These are phyloP conservation scores for Esperia sulphurella DNA, from an alignment of 2,888 invertebrate species.

Conservation along the genomic window DNA sequence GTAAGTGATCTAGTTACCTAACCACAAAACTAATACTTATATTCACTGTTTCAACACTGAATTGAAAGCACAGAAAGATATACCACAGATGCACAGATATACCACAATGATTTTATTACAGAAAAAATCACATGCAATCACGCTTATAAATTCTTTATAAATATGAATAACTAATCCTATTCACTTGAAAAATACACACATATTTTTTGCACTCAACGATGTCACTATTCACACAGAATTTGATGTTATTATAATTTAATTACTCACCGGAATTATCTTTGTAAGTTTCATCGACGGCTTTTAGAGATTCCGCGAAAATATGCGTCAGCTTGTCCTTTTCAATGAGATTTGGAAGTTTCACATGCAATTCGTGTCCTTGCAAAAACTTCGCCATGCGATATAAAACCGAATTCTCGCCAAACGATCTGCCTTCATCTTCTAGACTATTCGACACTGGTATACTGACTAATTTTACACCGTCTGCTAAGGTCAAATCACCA, in stretches of 20 bases:
- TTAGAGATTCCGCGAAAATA: conserved; percentile 74
- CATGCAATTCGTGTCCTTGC: conserved; percentile 85
- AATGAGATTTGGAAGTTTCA: conserved; percentile 84
- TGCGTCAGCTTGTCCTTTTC: conserved; percentile 82
- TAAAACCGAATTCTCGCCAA: conserved; percentile 75
- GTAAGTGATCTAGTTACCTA: too few relatives aligned
- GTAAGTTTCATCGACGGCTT: conserved; percentile 64
- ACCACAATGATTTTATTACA: too few relatives aligned
- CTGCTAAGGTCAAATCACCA: conserved; percentile 78
- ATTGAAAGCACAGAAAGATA: too few relatives aligned
- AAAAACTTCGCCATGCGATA: conserved; percentile 83
- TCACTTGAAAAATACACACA: too few relatives aligned
- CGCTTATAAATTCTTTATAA: neutral
- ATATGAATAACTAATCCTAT: too few relatives aligned
- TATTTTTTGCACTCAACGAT: too few relatives aligned
- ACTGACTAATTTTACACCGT: conserved; percentile 82
- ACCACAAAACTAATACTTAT: too few relatives aligned
- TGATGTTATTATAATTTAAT: neutral
- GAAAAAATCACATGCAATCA: neutral
- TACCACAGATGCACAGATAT: too few relatives aligned
- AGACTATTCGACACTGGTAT: conserved; percentile 67
- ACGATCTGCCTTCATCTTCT: conserved; percentile 65
- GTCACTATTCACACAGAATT: too few relatives aligned
- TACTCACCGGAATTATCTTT: conserved; percentile 75
- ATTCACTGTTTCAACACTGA: too few relatives aligned